phyloP scores from a whole-genome alignment of 2,797 vertebrate species.

The Catostomus latipinnis region DNA sequence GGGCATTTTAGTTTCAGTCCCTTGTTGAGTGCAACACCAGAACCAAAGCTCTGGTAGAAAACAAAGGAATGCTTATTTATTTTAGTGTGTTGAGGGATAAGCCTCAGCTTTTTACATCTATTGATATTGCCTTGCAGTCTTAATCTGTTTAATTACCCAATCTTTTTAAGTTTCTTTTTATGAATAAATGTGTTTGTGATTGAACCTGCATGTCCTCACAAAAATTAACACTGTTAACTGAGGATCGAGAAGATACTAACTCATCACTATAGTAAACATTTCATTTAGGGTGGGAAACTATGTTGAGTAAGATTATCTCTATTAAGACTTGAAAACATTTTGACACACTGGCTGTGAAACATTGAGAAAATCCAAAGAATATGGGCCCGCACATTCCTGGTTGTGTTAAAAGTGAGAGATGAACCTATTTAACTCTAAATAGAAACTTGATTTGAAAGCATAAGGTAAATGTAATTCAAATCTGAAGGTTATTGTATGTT shows the following conservation, averaged over 20 bases:
- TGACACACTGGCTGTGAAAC: constrained; percentile 56
- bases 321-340: constrained; percentile 34
- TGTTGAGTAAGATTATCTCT: constrained; percentile 2
- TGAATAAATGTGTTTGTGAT: constrained; percentile 21
- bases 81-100: constrained; percentile 15
- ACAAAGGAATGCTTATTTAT: constrained; percentile 6
- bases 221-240: constrained; percentile 26
- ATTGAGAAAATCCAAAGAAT: constrained; percentile 58
- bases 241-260: constrained; percentile 12
- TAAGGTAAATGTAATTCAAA: constrained; percentile 26
- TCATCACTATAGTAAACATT: constrained; percentile 15
- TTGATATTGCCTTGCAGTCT: constrained; percentile 24
- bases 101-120: constrained; percentile 27
- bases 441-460: constrained; percentile 22
- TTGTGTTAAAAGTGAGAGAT: constrained; percentile 14
- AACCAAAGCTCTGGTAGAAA: constrained; percentile 54
- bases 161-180: constrained; percentile 1
- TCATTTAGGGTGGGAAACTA: constrained; percentile 7
- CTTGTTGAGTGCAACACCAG: constrained; percentile 66
- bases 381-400: neutral
- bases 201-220: constrained; percentile 31
- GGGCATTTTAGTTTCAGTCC: constrained; percentile 62
- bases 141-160: constrained; percentile 1
- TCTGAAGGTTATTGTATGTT: constrained; percentile 31
- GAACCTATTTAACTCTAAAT: neutral